Conservation (phyloP, 2,113 vertebrate species). For the Datnioides undecimradiatus region DNA sequence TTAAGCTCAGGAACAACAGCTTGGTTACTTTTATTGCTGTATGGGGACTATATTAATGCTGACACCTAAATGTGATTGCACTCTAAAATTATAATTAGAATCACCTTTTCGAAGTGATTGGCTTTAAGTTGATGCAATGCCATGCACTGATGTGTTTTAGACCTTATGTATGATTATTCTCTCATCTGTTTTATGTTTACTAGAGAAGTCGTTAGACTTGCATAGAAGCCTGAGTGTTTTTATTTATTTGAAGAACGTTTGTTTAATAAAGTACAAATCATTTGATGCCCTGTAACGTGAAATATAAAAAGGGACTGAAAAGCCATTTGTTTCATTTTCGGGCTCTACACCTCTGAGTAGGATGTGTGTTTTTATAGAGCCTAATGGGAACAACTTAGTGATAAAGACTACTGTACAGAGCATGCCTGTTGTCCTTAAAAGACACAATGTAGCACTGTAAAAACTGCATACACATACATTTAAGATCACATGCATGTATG, state of each 20-base stretch:
- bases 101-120: no score
- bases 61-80: no score
- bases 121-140: no score
- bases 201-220: not conserved
- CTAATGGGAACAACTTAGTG: slow-evolving; percentile 12
- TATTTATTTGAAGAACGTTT: not conserved
- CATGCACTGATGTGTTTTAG: no score
- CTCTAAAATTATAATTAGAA: no score
- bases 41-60: no score
- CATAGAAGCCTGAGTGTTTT: not conserved
- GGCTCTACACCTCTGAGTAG: slow-evolving; percentile 10
- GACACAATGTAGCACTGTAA: slow-evolving; percentile 21
- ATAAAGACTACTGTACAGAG: not conserved
- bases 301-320: not conserved
- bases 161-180: not conserved
- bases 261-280: not conserved
- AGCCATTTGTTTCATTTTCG: slow-evolving; percentile 5
- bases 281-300: not conserved
- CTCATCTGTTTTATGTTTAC: not conserved
- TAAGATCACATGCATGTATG: not conserved
- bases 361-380: slow-evolving; percentile 31
- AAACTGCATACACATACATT: not conserved
- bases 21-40: no score
- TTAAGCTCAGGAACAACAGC: not conserved
- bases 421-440: not conserved